Conservation (phyloP, 2,113 vertebrate species). For the Xerus inauris region DNA sequence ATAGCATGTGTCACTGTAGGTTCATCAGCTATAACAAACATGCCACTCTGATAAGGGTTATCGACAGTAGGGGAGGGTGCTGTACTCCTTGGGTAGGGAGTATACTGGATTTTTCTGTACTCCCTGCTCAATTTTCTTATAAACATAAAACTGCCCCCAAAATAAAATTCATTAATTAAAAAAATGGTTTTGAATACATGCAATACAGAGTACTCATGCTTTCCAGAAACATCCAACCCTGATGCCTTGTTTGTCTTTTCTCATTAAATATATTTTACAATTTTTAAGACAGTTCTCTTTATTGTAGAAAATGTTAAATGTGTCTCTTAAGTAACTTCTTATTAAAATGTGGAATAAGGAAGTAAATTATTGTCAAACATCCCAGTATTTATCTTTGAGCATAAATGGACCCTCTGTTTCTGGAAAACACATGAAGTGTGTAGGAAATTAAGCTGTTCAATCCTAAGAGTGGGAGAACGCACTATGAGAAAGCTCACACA, state of each 20-base stretch:
- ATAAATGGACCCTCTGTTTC: background rate
- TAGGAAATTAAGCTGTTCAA: background rate
- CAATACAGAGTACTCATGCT: no score
- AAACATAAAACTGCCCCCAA: background rate
- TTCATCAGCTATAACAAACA: background rate
- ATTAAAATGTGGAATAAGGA: background rate
- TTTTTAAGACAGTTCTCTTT: background rate
- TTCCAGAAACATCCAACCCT: background rate
- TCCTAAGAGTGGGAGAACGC: background rate
- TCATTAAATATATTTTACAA: background rate
- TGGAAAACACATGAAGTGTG: background rate
- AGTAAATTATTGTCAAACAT: background rate
- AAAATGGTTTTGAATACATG: background rate
- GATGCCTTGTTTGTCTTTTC: background rate
- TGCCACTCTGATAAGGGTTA: no score
- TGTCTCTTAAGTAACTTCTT: background rate
- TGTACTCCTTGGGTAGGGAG: fast-evolving
- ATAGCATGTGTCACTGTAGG: background rate
- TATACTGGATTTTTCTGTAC: background rate
- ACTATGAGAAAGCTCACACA: fast-evolving
- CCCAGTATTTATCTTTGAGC: background rate
- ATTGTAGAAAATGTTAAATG: background rate
- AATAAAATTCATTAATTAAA: background rate
- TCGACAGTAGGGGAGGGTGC: background rate
- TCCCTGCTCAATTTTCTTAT: background rate